phyloP scores from a whole-genome alignment of 2,113 vertebrate species.

The Corythoichthys haematopterus region DNA sequence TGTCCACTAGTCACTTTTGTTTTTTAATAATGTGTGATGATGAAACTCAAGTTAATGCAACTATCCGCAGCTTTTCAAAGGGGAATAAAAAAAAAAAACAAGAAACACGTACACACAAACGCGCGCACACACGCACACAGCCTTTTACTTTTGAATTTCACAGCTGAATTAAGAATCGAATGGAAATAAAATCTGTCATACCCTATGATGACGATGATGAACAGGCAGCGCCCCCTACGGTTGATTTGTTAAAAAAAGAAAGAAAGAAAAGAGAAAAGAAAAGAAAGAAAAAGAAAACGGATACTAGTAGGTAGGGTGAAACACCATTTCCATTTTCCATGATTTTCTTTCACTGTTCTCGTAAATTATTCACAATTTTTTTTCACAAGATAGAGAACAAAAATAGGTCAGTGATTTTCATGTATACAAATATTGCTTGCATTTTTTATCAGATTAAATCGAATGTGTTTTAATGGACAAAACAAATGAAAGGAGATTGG shows the following conservation, averaged over 20 bases:
- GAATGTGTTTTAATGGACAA: not conserved
- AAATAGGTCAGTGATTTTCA: not conserved
- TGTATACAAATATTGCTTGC: not conserved
- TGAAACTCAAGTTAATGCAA: constrained; percentile 51
- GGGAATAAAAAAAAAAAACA: constrained; percentile 16
- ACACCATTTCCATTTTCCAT: not conserved
- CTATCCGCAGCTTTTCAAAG: constrained; percentile 34
- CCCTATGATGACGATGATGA: not conserved
- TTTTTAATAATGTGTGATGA: constrained; percentile 39
- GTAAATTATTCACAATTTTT: not conserved
- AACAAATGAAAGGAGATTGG: not conserved
- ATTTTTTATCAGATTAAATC: not conserved
- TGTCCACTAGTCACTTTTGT: constrained; percentile 24
- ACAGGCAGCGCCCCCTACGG: constrained; percentile 60
- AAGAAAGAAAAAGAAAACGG: not conserved
- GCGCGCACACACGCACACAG: not conserved
- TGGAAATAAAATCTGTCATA: constrained; percentile 59
- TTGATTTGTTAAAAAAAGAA: constrained; percentile 11
- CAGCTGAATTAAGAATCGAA: constrained; percentile 67
- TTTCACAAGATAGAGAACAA: not conserved
- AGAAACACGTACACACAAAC: not conserved
- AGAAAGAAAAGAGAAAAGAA: not conserved
- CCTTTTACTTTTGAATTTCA: constrained; percentile 65
- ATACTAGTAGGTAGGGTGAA: not conserved
- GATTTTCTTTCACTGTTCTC: not conserved